Conservation (phyloP, 2,888 invertebrate genomes). For the Oscheius sp. region DNA sequence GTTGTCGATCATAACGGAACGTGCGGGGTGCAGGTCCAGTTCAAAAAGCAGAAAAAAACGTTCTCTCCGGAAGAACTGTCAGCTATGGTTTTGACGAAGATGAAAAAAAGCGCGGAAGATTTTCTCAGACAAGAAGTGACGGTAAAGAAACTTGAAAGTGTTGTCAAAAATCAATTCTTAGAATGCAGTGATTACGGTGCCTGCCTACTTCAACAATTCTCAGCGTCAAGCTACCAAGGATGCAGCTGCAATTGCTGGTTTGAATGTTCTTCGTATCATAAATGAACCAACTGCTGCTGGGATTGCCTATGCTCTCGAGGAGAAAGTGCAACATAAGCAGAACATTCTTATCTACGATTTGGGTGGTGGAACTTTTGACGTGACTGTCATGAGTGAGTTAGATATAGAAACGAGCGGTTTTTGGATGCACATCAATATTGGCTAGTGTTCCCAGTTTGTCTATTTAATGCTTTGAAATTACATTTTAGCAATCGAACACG, state of each 20-base stretch:
- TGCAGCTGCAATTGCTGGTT: constrained; percentile 35
- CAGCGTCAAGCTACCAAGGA: constrained; percentile 76
- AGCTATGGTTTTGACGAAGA: no score
- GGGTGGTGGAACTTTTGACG: constrained; percentile 77
- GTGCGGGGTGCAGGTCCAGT: no score
- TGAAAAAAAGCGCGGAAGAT: no score
- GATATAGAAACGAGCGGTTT: no score
- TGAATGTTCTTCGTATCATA: constrained; percentile 33
- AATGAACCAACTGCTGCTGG: constrained; percentile 79
- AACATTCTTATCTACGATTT: constrained; percentile 70
- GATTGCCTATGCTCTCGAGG: constrained; percentile 82
- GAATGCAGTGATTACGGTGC: constrained; percentile 88
- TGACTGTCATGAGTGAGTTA: constrained; percentile 45
- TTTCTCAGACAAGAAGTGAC: no score
- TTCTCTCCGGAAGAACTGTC: no score
- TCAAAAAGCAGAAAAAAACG: no score
- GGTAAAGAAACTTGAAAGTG: not conserved
- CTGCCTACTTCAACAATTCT: constrained; percentile 83
- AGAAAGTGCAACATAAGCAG: constrained; percentile 58
- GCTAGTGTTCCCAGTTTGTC: no score
- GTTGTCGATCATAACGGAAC: no score
- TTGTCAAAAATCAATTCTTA: constrained; percentile 70
- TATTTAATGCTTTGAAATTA: no score
- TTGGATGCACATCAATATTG: no score
- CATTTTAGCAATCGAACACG: constrained; percentile 44